These are phyloP conservation scores for Pterocles orientalis DNA, from an alignment of 2,113 vertebrate genomes.

Conservation along the genomic window DNA sequence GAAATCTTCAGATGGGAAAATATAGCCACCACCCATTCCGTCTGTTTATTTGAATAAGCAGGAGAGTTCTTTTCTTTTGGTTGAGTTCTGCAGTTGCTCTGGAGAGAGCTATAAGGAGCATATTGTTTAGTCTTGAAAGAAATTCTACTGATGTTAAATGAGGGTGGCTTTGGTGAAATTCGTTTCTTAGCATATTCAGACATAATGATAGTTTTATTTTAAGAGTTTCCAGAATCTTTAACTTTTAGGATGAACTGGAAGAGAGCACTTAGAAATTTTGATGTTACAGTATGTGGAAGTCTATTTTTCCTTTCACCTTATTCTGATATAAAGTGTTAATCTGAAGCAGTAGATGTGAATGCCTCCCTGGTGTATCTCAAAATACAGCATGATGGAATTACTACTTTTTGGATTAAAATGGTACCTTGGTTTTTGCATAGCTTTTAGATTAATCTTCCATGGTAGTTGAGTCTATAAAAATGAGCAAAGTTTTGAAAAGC, in stretches of 20 bases:
- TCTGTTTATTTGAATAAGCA: background rate
- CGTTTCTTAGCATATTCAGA: background rate
- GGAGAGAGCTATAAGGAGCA: background rate
- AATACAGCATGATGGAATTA: background rate
- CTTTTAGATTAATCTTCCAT: background rate
- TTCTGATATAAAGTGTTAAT: background rate
- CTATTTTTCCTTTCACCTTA: background rate
- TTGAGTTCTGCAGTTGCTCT: background rate
- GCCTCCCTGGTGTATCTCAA: background rate
- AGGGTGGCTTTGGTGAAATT: background rate
- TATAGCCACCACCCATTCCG: background rate
- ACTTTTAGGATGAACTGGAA: background rate
- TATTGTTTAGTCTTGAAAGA: background rate
- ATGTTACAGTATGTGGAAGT: background rate
- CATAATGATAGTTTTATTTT: background rate
- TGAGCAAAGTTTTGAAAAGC: background rate
- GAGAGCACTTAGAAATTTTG: background rate
- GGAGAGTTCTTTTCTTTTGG: background rate
- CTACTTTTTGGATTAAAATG: background rate
- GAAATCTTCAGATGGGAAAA: background rate
- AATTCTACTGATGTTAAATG: background rate
- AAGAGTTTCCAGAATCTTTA: background rate
- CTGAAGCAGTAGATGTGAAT: background rate
- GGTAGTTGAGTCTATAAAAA: background rate
- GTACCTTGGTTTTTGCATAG: background rate